Conservation (phyloP, 2,113 vertebrate genomes). For the Strigops habroptila region DNA sequence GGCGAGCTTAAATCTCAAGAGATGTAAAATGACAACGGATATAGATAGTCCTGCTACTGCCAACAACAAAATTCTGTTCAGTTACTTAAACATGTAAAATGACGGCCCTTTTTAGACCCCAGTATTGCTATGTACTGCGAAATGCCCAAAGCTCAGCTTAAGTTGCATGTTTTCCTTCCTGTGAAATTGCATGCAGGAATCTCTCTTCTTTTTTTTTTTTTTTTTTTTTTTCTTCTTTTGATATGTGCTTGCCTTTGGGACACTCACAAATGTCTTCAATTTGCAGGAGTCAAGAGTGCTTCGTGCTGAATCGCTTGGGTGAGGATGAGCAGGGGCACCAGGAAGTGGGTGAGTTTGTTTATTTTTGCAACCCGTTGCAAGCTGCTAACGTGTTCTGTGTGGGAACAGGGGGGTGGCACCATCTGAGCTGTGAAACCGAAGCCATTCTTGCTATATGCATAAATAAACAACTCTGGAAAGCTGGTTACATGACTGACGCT, state of each 20-base stretch:
- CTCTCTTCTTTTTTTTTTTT: not conserved
- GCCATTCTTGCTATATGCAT: not conserved
- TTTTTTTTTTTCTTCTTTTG: not conserved
- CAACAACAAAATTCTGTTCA: conserved; percentile 67
- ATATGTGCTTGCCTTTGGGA: not conserved
- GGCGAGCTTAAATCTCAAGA: conserved; percentile 70
- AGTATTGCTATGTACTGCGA: conserved; percentile 58
- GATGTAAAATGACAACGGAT: conserved; percentile 63
- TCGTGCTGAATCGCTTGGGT: not conserved
- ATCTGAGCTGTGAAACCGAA: conserved; percentile 15
- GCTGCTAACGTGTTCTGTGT: not conserved
- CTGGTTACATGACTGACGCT: accelerated
- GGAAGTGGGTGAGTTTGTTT: conserved; percentile 61
- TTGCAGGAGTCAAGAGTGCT: conserved; percentile 62
- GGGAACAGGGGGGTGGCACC: not conserved
- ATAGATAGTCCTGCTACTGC: conserved; percentile 67
- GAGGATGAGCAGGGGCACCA: conserved; percentile 30
- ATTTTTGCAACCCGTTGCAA: not conserved
- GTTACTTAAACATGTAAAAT: conserved; percentile 63
- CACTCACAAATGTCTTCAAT: conserved; percentile 50
- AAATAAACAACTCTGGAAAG: not conserved
- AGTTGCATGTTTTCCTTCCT: conserved; percentile 78
- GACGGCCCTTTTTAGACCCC: conserved; percentile 61
- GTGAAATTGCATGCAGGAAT: conserved; percentile 77
- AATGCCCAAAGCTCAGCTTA: conserved; percentile 61